phyloP scores from a whole-genome alignment of 2,888 invertebrate species.

The Zaprionus bogoriensis region DNA sequence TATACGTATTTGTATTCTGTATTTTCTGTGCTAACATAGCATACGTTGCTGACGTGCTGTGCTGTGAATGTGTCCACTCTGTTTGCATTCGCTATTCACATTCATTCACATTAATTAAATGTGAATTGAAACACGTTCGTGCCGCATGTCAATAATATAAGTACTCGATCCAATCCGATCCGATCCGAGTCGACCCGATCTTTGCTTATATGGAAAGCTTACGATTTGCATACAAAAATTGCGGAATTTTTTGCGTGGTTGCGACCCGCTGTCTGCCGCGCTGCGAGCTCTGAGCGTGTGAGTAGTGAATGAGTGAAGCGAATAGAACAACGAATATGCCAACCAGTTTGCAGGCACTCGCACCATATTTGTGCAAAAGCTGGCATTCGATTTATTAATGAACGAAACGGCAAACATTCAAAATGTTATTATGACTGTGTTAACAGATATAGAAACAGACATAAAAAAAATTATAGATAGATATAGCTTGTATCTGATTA shows the following conservation, averaged over 20 bases:
- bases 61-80: constrained; percentile 9
- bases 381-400: constrained; percentile 64
- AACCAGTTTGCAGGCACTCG: constrained; percentile 47
- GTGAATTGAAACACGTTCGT: constrained; percentile 70
- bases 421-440: constrained; percentile 36
- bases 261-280: constrained; percentile 42
- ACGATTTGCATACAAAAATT: constrained; percentile 57
- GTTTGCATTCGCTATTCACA: constrained; percentile 17
- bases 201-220: constrained; percentile 53
- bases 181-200: constrained; percentile 33
- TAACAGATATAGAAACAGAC: constrained; percentile 1
- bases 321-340: constrained; percentile 21
- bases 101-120: constrained; percentile 70
- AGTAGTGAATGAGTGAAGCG: constrained; percentile 7
- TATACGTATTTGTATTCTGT: background rate
- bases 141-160: constrained; percentile 36
- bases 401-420: constrained; percentile 42
- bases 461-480: background rate
- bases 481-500: constrained; percentile 7
- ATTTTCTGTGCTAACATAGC: background rate
- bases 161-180: constrained; percentile 23
- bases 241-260: constrained; percentile 63
- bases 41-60: background rate
- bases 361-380: constrained; percentile 63
- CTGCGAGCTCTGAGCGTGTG: no score